Base-by-base conservation (phyloP, 1,140 invertebrate species). In the Trichogramma pretiosum region DNA sequence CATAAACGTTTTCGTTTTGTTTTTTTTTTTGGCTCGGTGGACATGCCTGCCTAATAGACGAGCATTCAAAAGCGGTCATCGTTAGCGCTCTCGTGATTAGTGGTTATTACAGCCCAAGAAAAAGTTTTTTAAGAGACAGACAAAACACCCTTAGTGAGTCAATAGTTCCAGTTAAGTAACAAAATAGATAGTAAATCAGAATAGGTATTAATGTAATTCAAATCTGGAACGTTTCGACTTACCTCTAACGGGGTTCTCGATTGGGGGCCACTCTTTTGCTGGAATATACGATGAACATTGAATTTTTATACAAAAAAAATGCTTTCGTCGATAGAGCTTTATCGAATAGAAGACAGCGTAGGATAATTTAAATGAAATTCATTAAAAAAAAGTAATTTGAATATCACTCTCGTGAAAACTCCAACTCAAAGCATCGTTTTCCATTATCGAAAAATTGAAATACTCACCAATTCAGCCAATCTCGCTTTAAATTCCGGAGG, bases 401-500 rank as follows among this genome's bases (percentile, higher is more conserved):
- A n/a, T n/a, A n/a, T n/a, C n/a, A n/a, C n/a, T n/a, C n/a, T n/a
- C n/a, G n/a, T n/a, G n/a, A n/a, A n/a, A n/a, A n/a, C n/a, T n/a
- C n/a, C n/a, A n/a, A n/a, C n/a, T n/a, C n/a, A n/a, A n/a, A n/a
- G n/a, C n/a, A n/a, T n/a, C n/a, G n/a, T n/a, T n/a, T n/a, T n/a
- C n/a, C n/a, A 28, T 11, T 7, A 28, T 28, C 5, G 5, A 28
- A 28, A 28, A 28, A 7, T 11, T 28, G 24, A 7, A 34, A 14
- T 5, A 63, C 61, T 68, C 40, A 71, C 70, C 67, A 67, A 50
- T 49, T 66, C 59, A 13, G 53, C 50, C n/a, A 72, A 41, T 46
- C 60, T 66, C 11, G 63, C 67, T 40, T 69, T 68, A 22, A 72
- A 71, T 19, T 69, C 62, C 0, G 63, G 55, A 26, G 68, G 68